A percentile compares a stretch with the other conserved stretches of the same genome.
These are phyloP conservation scores for Drosophila vallismaia DNA, from an alignment of 2,888 invertebrate species.

Conservation along the genomic window DNA sequence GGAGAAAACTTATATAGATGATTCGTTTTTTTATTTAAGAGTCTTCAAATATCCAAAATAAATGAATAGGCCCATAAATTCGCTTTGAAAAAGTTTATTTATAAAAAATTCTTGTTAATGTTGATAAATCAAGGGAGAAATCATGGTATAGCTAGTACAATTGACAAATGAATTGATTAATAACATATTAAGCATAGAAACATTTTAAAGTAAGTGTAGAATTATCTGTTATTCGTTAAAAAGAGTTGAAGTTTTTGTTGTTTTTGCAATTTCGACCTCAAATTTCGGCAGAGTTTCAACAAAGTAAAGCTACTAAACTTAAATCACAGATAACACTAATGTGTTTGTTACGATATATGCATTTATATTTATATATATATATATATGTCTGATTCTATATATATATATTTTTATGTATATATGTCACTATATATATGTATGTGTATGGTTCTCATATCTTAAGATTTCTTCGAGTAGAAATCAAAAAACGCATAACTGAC, in stretches of 20 bases:
- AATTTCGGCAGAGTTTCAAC: slow-evolving; percentile 65
- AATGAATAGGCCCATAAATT: not conserved
- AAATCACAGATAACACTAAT: slow-evolving; percentile 83
- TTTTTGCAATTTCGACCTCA: slow-evolving; percentile 43
- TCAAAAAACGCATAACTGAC: slow-evolving; percentile 64
- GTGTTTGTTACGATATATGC: slow-evolving; percentile 75
- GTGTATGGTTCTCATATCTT: slow-evolving; percentile 25
- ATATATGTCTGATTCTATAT: slow-evolving; percentile 40
- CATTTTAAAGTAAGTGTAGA: slow-evolving; percentile 45
- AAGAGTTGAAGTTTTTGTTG: slow-evolving; percentile 47
- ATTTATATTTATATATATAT: slow-evolving; percentile 47
- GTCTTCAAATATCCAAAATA: not conserved
- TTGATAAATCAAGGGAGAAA: slow-evolving; percentile 44
- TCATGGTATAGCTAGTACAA: slow-evolving; percentile 49
- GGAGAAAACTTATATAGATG: too few species aligned
- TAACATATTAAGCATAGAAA: slow-evolving; percentile 58
- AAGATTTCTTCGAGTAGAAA: slow-evolving; percentile 42
- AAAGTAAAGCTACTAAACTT: slow-evolving; percentile 83
- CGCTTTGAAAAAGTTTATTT: slow-evolving; percentile 67
- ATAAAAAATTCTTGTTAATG: slow-evolving; percentile 74
- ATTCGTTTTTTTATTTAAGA: too few species aligned
- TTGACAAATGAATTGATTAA: slow-evolving; percentile 62
- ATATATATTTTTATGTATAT: slow-evolving; percentile 36
- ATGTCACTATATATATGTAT: slow-evolving; percentile 35
- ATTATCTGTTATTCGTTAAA: slow-evolving; percentile 46